A percentile compares a stretch with the other conserved stretches of the same genome.
Conservation (phyloP, 2,888 invertebrate genomes). For the Eledona agricola region DNA sequence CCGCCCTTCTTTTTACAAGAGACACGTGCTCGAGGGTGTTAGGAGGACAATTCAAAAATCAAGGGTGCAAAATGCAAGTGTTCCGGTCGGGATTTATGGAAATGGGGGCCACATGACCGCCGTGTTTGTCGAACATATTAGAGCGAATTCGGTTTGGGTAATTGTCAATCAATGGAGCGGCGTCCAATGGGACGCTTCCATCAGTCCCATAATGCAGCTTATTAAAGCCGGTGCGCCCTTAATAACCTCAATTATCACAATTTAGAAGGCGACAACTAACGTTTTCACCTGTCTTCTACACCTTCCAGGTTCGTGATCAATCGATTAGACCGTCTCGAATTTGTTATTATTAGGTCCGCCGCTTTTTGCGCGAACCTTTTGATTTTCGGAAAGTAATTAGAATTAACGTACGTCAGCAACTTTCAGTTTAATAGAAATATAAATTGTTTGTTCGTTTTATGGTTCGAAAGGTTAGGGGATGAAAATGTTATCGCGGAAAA, state of each 20-base stretch:
- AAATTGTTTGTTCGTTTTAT: constrained; percentile 9
- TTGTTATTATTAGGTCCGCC: constrained; percentile 15
- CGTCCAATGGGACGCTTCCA: constrained; percentile 33
- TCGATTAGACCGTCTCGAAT: constrained; percentile 7
- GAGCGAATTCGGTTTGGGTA: constrained; percentile 29
- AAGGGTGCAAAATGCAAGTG: constrained; percentile 1
- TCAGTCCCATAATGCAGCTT: constrained; percentile 39
- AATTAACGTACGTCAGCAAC: constrained; percentile 9
- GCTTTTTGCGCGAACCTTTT: constrained; percentile 7
- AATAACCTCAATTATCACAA: background rate
- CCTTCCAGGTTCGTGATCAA: constrained; percentile 8
- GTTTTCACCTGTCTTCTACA: background rate
- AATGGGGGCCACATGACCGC: constrained; percentile 18
- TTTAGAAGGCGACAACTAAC: background rate
- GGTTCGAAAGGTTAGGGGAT: constrained; percentile 6
- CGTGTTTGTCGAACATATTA: constrained; percentile 39
- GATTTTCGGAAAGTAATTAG: constrained; percentile 13
- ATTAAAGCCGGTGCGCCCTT: background rate
- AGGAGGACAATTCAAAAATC: constrained; percentile 1
- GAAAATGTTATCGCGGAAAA: constrained; percentile 15
- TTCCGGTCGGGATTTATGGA: constrained; percentile 17
- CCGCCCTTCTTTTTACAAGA: constrained; percentile 13
- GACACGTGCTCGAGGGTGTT: constrained; percentile 11
- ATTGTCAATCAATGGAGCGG: constrained; percentile 44
- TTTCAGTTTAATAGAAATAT: constrained; percentile 1